phyloP scores from a whole-genome alignment of 37 sponge, comb jelly and placozoan genomes.

The Sycon ciliatum region DNA sequence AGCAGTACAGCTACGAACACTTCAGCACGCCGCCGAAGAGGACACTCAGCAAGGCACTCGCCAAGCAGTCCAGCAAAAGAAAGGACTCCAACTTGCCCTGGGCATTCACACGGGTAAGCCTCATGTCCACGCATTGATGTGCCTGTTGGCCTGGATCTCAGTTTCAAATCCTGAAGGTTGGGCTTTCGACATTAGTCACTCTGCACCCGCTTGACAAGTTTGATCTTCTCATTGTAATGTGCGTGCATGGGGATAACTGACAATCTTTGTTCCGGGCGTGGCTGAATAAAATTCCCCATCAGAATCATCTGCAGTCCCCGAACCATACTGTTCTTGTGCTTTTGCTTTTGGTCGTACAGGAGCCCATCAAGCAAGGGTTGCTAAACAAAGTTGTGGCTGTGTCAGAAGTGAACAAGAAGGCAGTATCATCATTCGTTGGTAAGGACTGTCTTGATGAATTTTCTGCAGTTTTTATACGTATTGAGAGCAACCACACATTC shows the following conservation, averaged over 20 bases:
- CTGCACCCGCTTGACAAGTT: too few species aligned
- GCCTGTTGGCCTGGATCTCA: too few species aligned
- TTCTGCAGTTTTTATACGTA: too few species aligned
- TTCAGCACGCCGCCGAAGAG: constrained; percentile 65
- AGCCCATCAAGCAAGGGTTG: constrained; percentile 73
- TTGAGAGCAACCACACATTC: too few species aligned
- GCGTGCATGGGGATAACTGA: too few species aligned
- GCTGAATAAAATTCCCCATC: too few species aligned
- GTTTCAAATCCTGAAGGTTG: too few species aligned
- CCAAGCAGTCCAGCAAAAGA: constrained; percentile 31
- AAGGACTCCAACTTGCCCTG: constrained; percentile 54
- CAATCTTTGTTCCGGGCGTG: too few species aligned
- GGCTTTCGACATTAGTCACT: too few species aligned
- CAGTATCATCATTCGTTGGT: constrained; percentile 62
- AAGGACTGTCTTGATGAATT: constrained; percentile 12
- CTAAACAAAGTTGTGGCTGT: constrained; percentile 63
- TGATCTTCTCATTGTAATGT: too few species aligned
- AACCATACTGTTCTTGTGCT: background rate
- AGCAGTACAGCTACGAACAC: constrained; percentile 59
- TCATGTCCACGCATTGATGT: too few species aligned
- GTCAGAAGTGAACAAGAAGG: constrained; percentile 61
- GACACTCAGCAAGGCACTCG: constrained; percentile 58
- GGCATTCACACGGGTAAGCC: constrained; percentile 60
- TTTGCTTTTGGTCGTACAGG: constrained; percentile 31
- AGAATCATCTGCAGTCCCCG: too few species aligned